Percentiles rank a stretch among this genome's conserved stretches.
Evolutionary conservation across 2,113 vertebrate species (phyloP).

Genomic region (Alosa alosa): DNA sequence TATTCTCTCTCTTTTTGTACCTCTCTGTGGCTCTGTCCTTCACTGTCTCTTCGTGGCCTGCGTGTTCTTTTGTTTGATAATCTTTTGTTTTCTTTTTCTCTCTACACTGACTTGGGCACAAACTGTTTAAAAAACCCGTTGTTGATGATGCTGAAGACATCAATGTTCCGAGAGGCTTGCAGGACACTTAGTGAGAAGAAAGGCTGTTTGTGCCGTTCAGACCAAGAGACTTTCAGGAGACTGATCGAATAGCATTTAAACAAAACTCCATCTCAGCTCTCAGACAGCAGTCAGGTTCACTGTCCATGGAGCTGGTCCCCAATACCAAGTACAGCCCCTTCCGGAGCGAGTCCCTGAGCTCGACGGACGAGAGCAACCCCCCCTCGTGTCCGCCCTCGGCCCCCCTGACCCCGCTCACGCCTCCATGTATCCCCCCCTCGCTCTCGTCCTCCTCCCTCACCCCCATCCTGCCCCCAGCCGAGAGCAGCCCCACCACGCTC

Average conservation of each 20-base stretch:
- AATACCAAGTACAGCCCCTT: constrained; percentile 94
- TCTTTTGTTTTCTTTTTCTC: background rate
- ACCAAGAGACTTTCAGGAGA: background rate
- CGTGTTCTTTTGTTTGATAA: constrained; percentile 32
- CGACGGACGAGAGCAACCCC: constrained; percentile 72
- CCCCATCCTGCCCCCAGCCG: constrained; percentile 70
- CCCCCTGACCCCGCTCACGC: constrained; percentile 68
- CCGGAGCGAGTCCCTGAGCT: constrained; percentile 87
- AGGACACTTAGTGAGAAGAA: background rate
- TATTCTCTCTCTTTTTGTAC: constrained; percentile 17
- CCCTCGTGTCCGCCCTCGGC: constrained; percentile 72
- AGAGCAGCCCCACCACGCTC: constrained; percentile 90
- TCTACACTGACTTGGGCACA: background rate
- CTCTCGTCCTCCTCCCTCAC: constrained; percentile 84
- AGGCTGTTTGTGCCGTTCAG: background rate
- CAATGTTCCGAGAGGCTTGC: background rate
- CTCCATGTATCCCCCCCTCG: constrained; percentile 70
- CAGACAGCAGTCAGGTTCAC: constrained; percentile 33
- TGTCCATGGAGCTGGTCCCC: constrained; percentile 85
- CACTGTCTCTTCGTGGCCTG: background rate
- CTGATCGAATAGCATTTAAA: background rate
- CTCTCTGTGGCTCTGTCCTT: constrained; percentile 29
- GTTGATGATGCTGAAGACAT: background rate
- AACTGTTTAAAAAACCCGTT: constrained; percentile 27
- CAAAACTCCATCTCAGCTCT: constrained; percentile 40